These are phyloP conservation scores for Lanius collurio DNA, from an alignment of 2,113 vertebrate species.

Conservation along the genomic window DNA sequence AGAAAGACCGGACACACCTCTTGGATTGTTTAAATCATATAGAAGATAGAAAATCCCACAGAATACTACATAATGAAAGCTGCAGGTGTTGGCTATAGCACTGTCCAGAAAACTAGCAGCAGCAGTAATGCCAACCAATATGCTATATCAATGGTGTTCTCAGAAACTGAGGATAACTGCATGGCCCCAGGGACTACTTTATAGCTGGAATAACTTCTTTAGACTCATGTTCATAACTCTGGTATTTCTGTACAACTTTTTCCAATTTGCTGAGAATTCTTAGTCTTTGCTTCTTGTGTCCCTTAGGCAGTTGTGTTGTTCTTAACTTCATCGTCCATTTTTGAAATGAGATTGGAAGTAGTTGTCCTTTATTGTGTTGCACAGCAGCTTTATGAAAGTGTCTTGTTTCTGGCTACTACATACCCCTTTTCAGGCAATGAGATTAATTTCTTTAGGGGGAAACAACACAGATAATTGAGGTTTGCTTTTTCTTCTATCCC, in stretches of 20 bases:
- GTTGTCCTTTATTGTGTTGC: not conserved
- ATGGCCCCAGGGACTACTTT: not conserved
- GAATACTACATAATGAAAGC: not conserved
- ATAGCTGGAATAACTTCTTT: not conserved
- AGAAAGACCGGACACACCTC: not conserved
- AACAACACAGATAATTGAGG: not conserved
- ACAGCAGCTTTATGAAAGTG: not conserved
- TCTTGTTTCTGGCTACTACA: not conserved
- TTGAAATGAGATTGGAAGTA: not conserved
- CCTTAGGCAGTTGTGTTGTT: not conserved
- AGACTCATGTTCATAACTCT: not conserved
- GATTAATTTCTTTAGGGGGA: not conserved
- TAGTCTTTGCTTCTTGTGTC: not conserved
- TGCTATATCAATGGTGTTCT: not conserved
- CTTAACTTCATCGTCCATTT: not conserved
- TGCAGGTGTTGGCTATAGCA: not conserved
- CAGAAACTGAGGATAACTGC: not conserved
- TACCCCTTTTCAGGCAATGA: not conserved
- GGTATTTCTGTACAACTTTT: not conserved
- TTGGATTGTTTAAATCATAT: not conserved
- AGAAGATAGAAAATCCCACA: not conserved
- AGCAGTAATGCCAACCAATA: not conserved
- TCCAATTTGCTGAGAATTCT: not conserved
- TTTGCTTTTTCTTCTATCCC: not conserved
- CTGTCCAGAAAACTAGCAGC: not conserved